Base-by-base conservation (phyloP, 2,113 vertebrate genomes). In the Panurus biarmicus region DNA sequence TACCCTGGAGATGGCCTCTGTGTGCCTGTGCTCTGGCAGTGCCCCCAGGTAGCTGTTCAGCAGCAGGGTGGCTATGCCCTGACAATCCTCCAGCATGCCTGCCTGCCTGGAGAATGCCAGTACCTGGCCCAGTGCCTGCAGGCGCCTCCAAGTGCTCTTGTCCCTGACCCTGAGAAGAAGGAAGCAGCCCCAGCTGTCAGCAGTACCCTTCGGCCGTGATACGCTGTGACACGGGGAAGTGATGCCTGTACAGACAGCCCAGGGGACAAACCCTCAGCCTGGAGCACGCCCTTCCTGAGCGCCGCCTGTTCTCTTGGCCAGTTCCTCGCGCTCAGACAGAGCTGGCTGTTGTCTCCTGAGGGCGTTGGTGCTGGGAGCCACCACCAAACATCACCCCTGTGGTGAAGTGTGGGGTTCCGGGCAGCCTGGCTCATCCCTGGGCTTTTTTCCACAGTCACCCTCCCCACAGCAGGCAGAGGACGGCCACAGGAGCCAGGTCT, bases 281-380 rank as follows among this genome's bases (percentile, higher is more conserved):
- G 78, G 58, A 93, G 85, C 85, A 94, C 96, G 92, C 96, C 96
- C 95, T 96, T 96, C 96, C 96, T 95, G 90, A 92, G 83, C n/a
- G 0, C 33, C 2, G 40, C 57, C 61, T 61, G 69, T 58, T 56
- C 61, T 69, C 56, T 25, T 6, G 3, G 58, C 66, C 72, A 17
- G 64, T 19, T 95, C 81, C 77, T 82, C 1, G 1, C 2, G 0
- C 64, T 81, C 77, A n/a, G 36, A 21, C 45, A 5, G 50, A 87
- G 85, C 33, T 1, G 35, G 21, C 93, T 73, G 54, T 31, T 69
- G 58, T 75, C 83, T 92, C 45, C 71, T 1, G 16, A 73, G 35
- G 64, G 64, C 4, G 10, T 66, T 36, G 53, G 79, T 83, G 91
- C 67, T 2, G 51, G 66, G 28, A 80, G 42, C 40, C 53, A 5